Base-by-base conservation (phyloP, 2,888 invertebrate species). In the Nasonia oneida region DNA sequence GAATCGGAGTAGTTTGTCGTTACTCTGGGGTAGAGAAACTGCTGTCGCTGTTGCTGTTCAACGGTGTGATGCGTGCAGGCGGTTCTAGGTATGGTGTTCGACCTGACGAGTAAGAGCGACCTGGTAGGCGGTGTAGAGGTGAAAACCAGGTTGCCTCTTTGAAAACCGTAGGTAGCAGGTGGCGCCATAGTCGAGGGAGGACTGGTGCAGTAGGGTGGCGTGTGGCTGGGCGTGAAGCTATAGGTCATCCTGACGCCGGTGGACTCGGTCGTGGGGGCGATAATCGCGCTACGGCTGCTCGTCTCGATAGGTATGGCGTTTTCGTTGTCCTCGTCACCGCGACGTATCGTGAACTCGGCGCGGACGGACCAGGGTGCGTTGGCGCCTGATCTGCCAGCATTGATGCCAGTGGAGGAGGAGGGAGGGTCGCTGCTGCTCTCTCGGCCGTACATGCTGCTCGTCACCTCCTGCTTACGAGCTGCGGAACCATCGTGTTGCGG, bases 71-170 rank as follows among this genome's bases (percentile, higher is more conserved):
- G 70, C 15, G 89, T 88, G 39, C 89, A 89, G 1, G 88, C 88
- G 2, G 89, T 87, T 89, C 87, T 92, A 85, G 90, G 91, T 23
- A 91, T 89, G 67, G 89, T 93, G 90, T 86, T 93, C 89, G 89
- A 93, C 77, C 92, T 90, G 90, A 88, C 10, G 5, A 84, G 87
- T n/a, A 86, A 10, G 5, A 42, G 50, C 4, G 83, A 79, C 23
- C 83, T 74, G 1, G 76, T 1, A 10, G 91, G 94, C 4, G 94
- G 94, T 0, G 94, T 94, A 0, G 95, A 94, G 0, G 95, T 95
- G 88, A 95, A 95, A 4, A 94, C 87, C 86, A 95, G 93, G 90
- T 95, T 94, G 6, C 95, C 95, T 39, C 94, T 92, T 88, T 94
- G 94, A 88, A 94, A 95, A 3, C 93, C 94, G 87, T 93, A 94